Evolutionary conservation across 2,797 vertebrate species (phyloP).

Genomic region (Clarias pachynema): DNA sequence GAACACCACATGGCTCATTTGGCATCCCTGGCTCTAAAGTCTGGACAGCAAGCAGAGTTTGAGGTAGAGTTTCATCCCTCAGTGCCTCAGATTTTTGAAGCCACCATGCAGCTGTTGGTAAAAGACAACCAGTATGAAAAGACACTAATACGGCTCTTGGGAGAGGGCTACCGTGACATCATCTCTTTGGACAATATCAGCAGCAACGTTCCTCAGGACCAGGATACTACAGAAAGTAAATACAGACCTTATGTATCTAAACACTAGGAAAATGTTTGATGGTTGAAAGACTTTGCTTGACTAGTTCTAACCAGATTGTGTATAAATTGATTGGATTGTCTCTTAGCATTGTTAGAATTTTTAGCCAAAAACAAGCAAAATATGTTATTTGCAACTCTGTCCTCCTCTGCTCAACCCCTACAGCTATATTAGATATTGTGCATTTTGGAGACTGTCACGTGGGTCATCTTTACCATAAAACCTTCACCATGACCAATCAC

Average conservation of each 20-base stretch:
- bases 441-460: conserved; percentile 84
- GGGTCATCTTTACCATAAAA: conserved; percentile 66
- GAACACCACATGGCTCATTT: conserved; percentile 62
- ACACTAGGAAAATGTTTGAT: background rate
- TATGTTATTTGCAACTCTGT: background rate
- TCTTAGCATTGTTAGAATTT: background rate
- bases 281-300: background rate
- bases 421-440: conserved; percentile 75
- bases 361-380: background rate
- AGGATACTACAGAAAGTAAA: conserved; percentile 63
- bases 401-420: background rate
- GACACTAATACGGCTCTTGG: conserved; percentile 74
- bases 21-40: conserved; percentile 68
- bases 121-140: conserved; percentile 78
- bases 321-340: background rate
- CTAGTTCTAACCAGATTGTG: background rate
- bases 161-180: conserved; percentile 81
- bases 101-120: conserved; percentile 74
- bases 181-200: conserved; percentile 82
- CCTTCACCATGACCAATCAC: conserved; percentile 85
- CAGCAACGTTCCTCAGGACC: conserved; percentile 45
- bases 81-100: conserved; percentile 66
- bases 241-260: background rate
- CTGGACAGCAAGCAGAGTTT: conserved; percentile 71
- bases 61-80: conserved; percentile 79